Evolutionary conservation across 2,113 vertebrate species (phyloP).

Genomic region (Theristicus caerulescens): DNA sequence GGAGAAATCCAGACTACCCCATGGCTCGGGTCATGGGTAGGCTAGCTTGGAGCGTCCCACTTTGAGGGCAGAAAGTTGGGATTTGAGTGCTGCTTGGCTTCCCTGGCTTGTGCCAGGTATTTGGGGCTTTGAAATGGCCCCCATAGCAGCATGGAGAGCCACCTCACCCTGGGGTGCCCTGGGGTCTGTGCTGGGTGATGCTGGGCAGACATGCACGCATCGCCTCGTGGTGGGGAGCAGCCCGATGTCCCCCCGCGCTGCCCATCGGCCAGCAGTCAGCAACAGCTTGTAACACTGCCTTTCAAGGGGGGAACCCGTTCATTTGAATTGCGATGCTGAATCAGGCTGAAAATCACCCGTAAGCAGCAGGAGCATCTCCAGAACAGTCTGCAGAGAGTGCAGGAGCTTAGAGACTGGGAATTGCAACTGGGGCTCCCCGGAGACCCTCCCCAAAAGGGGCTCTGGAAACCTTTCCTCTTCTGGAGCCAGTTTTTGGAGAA

Average conservation of each 20-base stretch:
- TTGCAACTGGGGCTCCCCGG: not conserved
- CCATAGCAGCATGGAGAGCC: not conserved
- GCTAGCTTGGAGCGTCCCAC: not conserved
- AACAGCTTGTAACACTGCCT: not conserved
- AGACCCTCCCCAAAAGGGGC: not conserved
- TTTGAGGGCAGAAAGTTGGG: not conserved
- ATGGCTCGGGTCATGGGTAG: not conserved
- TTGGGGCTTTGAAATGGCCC: not conserved
- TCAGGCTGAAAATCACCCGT: not conserved
- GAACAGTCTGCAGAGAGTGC: not conserved
- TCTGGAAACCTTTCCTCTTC: not conserved
- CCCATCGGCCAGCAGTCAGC: not conserved
- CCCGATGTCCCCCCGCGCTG: rapidly evolving
- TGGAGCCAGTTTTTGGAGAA: not conserved
- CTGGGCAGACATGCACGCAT: not conserved
- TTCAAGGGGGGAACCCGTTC: not conserved
- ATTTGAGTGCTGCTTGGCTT: not conserved
- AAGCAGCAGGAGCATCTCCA: not conserved
- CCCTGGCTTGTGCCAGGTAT: not conserved
- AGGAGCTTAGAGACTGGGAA: not conserved
- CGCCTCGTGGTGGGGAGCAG: rapidly evolving
- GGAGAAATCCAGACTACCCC: not conserved
- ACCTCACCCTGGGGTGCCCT: not conserved
- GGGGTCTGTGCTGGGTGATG: not conserved
- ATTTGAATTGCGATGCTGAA: not conserved